Base-by-base conservation (phyloP, 1,140 invertebrate species). In the Nasonia giraulti region DNA sequence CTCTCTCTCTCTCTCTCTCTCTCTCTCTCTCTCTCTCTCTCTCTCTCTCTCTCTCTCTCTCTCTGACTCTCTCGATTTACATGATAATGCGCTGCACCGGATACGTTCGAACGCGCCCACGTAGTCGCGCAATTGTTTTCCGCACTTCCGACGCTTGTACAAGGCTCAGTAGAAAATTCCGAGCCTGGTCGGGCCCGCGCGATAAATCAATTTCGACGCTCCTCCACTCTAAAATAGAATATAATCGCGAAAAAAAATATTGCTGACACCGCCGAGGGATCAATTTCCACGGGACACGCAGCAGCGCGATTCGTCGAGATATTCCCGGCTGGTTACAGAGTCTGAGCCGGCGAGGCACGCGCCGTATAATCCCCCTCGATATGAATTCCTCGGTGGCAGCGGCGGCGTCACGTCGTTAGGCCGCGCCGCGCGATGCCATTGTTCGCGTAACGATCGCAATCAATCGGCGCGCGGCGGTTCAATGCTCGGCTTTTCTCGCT, bases 371-470 rank as follows among this genome's bases (percentile, higher is more conserved):
- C 71, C 40, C 31, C 68, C 33, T 55, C 40, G 47, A 74, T 82
- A 74, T 73, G 11, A 33, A 33, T 82, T 44, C 17, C 33, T 27
- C 20, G 73, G 37, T 8, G 33, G 33, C 71, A 47, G 71, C 50
- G 33, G 11, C 55, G 81, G 14, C 31, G 37, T 47, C 47, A 17
- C 55, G 55, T 66, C 76, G 68, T 74, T 74, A 80, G 77, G 69
- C 68, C 44, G 62, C 33, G 74, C 47, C 33, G 47, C 17, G 78
- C 74, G 88, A 62, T 20, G 27, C 86, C 87, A 91, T 92, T 91
- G 91, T 91, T 88, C 89, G 85, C 84, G 77, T 90, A 91, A 90
- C 87, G 91, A 92, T 91, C 86, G 88, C 88, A 87, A 92, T 91
- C 91, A 89, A 90, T 90, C 88, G 89, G 87, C 80, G 75, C 83